phyloP scores from a whole-genome alignment of 2,113 vertebrate species.

The Scalopus aquaticus region DNA sequence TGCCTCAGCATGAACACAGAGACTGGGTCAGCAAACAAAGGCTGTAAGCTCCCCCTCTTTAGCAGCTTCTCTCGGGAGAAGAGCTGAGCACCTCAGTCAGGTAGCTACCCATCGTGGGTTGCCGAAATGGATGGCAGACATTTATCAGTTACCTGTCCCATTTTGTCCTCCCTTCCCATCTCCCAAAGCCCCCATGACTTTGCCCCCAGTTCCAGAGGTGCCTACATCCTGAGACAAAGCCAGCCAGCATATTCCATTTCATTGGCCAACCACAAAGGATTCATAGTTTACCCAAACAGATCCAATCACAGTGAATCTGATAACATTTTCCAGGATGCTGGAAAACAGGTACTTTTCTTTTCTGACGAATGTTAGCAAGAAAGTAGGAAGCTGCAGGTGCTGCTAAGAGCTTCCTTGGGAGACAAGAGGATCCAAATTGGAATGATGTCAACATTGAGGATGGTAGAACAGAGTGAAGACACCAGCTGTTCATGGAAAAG shows the following conservation, averaged over 20 bases:
- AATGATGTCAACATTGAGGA: not conserved
- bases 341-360: not conserved
- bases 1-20: fast-evolving
- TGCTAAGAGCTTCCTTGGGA: not conserved
- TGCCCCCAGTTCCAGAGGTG: not conserved
- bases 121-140: not conserved
- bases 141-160: no score
- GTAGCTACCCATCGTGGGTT: no score
- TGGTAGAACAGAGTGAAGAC: not conserved
- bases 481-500: not conserved
- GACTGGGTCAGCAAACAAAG: not conserved
- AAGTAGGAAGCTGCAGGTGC: not conserved
- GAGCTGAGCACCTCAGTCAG: not conserved
- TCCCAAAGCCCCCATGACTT: not conserved
- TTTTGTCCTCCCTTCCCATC: not conserved
- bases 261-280: not conserved
- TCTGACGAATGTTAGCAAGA: not conserved
- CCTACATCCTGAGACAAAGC: not conserved
- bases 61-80: not conserved
- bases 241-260: not conserved
- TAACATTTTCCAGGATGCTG: not conserved
- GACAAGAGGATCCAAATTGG: not conserved
- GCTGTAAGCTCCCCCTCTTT: not conserved
- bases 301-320: not conserved
- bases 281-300: not conserved